These are phyloP conservation scores for Philopedon plagiatum DNA, from an alignment of 2,888 invertebrate genomes.

Conservation along the genomic window DNA sequence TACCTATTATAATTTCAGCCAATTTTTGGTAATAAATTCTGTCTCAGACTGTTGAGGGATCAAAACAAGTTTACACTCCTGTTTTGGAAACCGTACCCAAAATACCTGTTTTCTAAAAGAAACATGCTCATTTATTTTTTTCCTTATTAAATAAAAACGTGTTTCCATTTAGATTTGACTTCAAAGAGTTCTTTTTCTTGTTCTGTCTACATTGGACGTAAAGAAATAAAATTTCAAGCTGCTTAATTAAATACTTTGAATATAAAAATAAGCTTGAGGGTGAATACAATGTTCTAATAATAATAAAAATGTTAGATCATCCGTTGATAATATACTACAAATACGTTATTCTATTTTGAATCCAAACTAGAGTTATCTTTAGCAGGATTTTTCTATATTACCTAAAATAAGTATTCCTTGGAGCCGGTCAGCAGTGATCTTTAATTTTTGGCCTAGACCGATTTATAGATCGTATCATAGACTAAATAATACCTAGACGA, in stretches of 20 bases:
- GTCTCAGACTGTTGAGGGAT: too few relatives aligned
- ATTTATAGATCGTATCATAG: too few relatives aligned
- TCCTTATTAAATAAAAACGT: too few relatives aligned
- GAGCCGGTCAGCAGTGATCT: constrained; percentile 20
- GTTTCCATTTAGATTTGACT: not conserved
- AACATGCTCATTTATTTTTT: too few relatives aligned
- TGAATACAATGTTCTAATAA: constrained; percentile 1
- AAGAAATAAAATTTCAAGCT: not conserved
- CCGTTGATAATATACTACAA: constrained; percentile 34
- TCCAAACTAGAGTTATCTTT: constrained; percentile 39
- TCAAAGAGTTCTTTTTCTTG: not conserved
- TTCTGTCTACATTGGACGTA: not conserved
- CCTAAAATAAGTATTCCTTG: constrained; percentile 41
- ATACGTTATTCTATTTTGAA: constrained; percentile 45
- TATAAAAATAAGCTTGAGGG: not conserved
- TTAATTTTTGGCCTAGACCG: constrained; percentile 35
- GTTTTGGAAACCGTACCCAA: too few relatives aligned
- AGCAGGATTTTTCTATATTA: constrained; percentile 38
- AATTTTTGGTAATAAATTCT: too few relatives aligned
- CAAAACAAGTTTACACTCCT: too few relatives aligned
- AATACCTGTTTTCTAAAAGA: too few relatives aligned
- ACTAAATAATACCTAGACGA: too few relatives aligned
- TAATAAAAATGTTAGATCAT: constrained; percentile 5
- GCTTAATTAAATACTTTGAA: not conserved
- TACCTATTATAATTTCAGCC: too few relatives aligned